phyloP scores from a whole-genome alignment of 2,797 vertebrate species.

The Catostomus latipinnis region DNA sequence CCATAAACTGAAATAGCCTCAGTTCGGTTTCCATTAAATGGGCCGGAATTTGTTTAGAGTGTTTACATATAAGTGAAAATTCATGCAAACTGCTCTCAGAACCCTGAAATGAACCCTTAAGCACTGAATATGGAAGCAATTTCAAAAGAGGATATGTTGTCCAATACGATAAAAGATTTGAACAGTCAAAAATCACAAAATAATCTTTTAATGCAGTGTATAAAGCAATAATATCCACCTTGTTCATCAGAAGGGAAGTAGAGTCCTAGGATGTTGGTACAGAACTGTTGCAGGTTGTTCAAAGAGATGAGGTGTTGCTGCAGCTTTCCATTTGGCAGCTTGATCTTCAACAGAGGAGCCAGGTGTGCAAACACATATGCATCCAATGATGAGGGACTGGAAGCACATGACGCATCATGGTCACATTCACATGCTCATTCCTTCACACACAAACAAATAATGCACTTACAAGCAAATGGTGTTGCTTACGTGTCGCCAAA shows the following conservation, averaged over 20 bases:
- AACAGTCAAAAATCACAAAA: too few relatives aligned
- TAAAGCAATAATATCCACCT: constrained; percentile 60
- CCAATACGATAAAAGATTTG: too few relatives aligned
- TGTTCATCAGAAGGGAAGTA: constrained; percentile 85
- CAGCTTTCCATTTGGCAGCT: constrained; percentile 86
- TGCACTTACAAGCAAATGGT: neutral
- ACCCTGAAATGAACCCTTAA: neutral
- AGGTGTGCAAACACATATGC: constrained; percentile 89
- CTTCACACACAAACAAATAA: constrained; percentile 58
- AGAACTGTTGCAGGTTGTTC: constrained; percentile 87
- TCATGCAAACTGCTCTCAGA: neutral
- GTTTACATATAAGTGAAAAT: neutral
- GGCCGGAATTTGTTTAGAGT: neutral
- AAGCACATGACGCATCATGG: neutral
- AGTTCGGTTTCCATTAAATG: neutral
- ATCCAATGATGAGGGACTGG: constrained; percentile 90
- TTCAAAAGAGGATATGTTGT: too few relatives aligned
- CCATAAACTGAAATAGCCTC: neutral
- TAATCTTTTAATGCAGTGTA: neutral
- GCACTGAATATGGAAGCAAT: too few relatives aligned
- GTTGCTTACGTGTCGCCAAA: constrained; percentile 82
- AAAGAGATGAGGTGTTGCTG: constrained; percentile 88
- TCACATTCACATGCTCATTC: constrained; percentile 35
- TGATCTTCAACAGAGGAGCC: constrained; percentile 84
- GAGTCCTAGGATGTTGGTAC: constrained; percentile 85